Evolutionary conservation across 2,888 invertebrate genomes (phyloP).

Genomic region (Sarcophaga caerulescens): DNA sequence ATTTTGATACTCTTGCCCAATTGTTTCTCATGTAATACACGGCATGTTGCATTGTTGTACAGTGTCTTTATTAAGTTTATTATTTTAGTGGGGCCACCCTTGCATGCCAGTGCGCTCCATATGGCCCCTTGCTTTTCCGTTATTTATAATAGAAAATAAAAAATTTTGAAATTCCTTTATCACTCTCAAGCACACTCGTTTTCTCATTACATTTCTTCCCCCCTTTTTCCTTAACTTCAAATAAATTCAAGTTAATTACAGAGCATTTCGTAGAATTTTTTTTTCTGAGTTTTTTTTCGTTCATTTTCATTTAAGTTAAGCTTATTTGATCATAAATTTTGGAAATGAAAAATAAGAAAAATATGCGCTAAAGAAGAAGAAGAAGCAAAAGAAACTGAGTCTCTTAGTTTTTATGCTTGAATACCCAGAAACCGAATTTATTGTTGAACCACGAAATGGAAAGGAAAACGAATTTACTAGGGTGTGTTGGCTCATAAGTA

Average conservation of each 20-base stretch:
- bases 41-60: too few species aligned
- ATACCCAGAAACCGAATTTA: constrained; percentile 46
- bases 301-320: constrained; percentile 49
- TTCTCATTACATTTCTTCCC: neutral
- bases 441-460: neutral
- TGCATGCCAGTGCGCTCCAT: too few species aligned
- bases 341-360: constrained; percentile 44
- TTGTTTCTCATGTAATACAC: too few species aligned
- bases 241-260: constrained; percentile 49
- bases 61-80: too few species aligned
- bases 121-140: neutral
- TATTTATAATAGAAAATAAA: neutral
- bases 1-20: too few species aligned
- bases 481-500: constrained; percentile 51
- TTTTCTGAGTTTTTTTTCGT: neutral
- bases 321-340: constrained; percentile 60
- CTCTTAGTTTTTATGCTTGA: constrained; percentile 23
- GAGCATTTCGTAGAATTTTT: neutral
- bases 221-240: neutral
- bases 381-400: neutral
- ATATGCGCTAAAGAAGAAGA: constrained; percentile 10
- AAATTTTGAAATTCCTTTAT: neutral
- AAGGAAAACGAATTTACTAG: neutral
- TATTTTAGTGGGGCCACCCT: too few species aligned
- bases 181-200: neutral